phyloP scores from a whole-genome alignment of 92 coral and sea anemone genomes.

The Umimayanthus kanabou region DNA sequence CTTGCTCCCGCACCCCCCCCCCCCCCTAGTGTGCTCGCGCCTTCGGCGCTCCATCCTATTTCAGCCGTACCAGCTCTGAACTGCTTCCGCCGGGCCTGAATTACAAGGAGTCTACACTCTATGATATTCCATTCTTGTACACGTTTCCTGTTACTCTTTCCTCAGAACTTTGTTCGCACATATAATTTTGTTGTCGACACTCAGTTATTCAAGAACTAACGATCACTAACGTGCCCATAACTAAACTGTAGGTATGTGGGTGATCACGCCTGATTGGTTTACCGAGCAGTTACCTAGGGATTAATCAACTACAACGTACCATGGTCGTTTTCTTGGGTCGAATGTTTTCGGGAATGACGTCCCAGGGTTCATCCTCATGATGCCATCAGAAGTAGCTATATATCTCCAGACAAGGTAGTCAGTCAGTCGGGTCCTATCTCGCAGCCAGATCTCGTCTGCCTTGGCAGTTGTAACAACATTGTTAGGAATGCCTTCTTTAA shows the following conservation, averaged over 20 bases:
- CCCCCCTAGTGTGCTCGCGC: too few relatives aligned
- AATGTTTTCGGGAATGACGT: conserved; percentile 45
- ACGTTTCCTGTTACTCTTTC: too few relatives aligned
- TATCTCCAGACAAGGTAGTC: conserved; percentile 64
- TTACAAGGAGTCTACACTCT: too few relatives aligned
- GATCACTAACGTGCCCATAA: not conserved
- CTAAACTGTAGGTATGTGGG: not conserved
- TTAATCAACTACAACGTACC: conserved; percentile 22
- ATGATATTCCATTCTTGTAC: too few relatives aligned
- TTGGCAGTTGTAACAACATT: conserved; percentile 47
- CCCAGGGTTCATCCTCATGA: conserved; percentile 63
- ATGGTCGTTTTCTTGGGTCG: conserved; percentile 64
- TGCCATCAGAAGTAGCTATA: conserved; percentile 59
- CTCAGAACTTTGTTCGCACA: too few relatives aligned
- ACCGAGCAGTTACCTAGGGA: not conserved
- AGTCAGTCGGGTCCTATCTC: conserved; percentile 31
- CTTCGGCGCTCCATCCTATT: too few relatives aligned
- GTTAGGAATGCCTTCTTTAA: conserved; percentile 52
- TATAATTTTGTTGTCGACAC: too few relatives aligned
- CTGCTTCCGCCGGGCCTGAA: too few relatives aligned
- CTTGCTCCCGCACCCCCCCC: too few relatives aligned
- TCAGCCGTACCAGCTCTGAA: too few relatives aligned
- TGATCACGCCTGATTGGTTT: not conserved
- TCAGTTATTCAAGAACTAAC: too few relatives aligned
- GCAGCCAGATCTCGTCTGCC: conserved; percentile 63